These are phyloP conservation scores for Drosophila cardini DNA, from an alignment of 1,140 invertebrate genomes.

Conservation along the genomic window DNA sequence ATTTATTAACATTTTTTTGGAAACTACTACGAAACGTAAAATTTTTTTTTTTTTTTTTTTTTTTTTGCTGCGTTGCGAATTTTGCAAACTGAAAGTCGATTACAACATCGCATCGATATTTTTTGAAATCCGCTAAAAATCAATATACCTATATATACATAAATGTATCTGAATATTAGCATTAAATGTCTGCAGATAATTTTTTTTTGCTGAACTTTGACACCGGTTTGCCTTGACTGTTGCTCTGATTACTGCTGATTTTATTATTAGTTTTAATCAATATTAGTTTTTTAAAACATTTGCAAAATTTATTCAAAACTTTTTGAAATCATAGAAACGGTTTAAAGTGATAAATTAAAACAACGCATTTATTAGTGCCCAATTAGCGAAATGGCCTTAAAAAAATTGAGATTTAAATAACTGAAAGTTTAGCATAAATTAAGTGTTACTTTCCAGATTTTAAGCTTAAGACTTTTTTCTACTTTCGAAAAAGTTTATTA, in stretches of 20 bases:
- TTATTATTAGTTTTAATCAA: slow-evolving; percentile 16
- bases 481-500: not conserved
- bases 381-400: slow-evolving; percentile 2
- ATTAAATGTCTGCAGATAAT: slow-evolving; percentile 19
- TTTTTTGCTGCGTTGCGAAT: slow-evolving; percentile 60
- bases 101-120: slow-evolving; percentile 50
- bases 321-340: not conserved
- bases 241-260: slow-evolving; percentile 38
- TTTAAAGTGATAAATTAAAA: slow-evolving; percentile 1
- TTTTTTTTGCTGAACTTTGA: slow-evolving; percentile 56
- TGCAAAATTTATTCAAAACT: slow-evolving; percentile 5
- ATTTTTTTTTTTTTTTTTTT: slow-evolving; percentile 16
- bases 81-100: slow-evolving; percentile 69
- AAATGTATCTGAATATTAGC: slow-evolving; percentile 16
- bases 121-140: slow-evolving; percentile 17
- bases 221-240: slow-evolving; percentile 67
- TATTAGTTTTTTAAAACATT: slow-evolving; percentile 1
- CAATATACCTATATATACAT: slow-evolving; percentile 12
- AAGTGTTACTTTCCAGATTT: not conserved
- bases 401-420: not conserved
- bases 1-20: slow-evolving; percentile 63
- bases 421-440: slow-evolving; percentile 10
- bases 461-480: not conserved
- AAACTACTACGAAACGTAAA: slow-evolving; percentile 16
- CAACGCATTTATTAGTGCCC: slow-evolving; percentile 2